Evolutionary conservation across 2,888 invertebrate genomes (phyloP), one percentile per base, ranked within the genome.

Genomic region (Lordiphosa andalusiaca): DNA sequence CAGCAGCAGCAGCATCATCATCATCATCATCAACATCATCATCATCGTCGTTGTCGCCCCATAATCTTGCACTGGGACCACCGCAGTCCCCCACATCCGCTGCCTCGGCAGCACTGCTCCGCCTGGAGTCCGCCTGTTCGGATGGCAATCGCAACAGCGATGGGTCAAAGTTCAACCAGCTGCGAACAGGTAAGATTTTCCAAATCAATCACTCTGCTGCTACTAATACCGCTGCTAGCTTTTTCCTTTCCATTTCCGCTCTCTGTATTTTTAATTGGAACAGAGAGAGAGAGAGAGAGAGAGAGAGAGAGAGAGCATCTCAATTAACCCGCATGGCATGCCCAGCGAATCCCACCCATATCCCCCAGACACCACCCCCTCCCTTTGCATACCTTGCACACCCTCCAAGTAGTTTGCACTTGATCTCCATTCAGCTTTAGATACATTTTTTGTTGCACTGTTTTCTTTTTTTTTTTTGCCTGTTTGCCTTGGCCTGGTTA

Each of bases 91-190:
- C 87, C 37, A 71, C 85, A 37, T 55, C 77, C 44, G 71, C 63
- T 57, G 71, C 78, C 55, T 58, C 76, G 38, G 86, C 67, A 48
- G 71, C 72, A 23, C 66, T 82, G 47, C 65, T 84, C 62, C 57
- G 56, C 56, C 71, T 70, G 38, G 70, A 68, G 42, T 37, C 60
- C 61, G 12, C 71, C 73, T 64, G 84, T 72, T 58, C 69, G 47
- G 87, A 88, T 76, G 87, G 86, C 57, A 86, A 86, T 84, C 85
- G 84, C 58, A 86, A 86, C n/a, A n/a, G n/a, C 63, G 85, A 86
- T 64, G 87, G 87, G 60, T 72, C 73, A 68, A 85, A 82, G 75
- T 81, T 73, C 74, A 73, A 6, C 9, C 30, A 51, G 59, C 69
- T 68, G 53, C 63, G 69, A 49, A 58, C 85, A 88, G 78, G 86